Evolutionary conservation across 2,797 vertebrate genomes (phyloP).

Genomic region (Crax fasciolata): DNA sequence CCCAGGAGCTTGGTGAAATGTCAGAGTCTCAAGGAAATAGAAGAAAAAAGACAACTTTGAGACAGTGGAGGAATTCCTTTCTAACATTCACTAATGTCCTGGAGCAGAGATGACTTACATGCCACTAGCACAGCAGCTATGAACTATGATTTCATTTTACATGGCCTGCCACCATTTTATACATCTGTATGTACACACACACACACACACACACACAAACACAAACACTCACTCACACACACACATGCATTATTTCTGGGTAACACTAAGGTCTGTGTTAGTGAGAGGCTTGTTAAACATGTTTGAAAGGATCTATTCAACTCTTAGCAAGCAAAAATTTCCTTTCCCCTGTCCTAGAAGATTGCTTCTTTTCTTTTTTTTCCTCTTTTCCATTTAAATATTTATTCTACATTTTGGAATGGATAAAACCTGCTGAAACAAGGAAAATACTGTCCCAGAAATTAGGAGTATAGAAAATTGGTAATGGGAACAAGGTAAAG

Average conservation of each 20-base stretch:
- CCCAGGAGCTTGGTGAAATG: neutral
- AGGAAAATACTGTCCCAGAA: neutral
- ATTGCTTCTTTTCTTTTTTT: neutral
- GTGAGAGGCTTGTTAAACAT: neutral
- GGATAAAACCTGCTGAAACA: neutral
- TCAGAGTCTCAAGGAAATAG: neutral
- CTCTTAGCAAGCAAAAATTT: neutral
- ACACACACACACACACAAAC: neutral
- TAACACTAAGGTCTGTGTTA: neutral
- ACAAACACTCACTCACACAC: neutral
- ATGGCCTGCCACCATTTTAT: neutral
- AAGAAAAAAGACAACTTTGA: neutral
- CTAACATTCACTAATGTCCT: neutral
- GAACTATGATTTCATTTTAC: neutral
- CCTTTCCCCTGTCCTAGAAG: neutral
- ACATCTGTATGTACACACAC: neutral
- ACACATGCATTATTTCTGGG: neutral
- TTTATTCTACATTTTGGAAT: conserved; percentile 15
- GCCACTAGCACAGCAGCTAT: neutral
- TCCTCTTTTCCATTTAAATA: neutral
- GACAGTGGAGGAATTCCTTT: neutral
- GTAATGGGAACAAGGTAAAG: neutral
- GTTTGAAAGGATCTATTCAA: conserved; percentile 13
- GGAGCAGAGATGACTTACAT: neutral
- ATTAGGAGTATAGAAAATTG: neutral